Conservation (phyloP, 2,113 vertebrate species). For the Cebus imitator region DNA sequence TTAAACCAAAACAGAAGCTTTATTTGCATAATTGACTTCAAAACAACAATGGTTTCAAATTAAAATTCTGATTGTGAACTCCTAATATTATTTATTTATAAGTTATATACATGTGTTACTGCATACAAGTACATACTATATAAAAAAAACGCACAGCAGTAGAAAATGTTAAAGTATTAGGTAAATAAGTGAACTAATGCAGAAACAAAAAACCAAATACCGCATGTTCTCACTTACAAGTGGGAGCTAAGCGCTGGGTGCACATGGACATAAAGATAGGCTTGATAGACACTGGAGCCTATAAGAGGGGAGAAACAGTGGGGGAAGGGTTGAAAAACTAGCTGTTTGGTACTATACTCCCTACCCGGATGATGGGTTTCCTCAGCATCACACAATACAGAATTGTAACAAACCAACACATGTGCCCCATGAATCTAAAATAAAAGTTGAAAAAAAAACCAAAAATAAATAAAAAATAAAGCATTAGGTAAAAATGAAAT, state of each 20-base stretch:
- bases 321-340: no score
- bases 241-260: no score
- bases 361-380: no score
- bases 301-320: no score
- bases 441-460: not conserved
- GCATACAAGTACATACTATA: not conserved
- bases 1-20: not conserved
- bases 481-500: not conserved
- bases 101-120: not conserved
- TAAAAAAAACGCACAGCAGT: not conserved
- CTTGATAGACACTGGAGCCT: no score
- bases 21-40: not conserved
- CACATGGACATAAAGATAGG: no score
- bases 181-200: not conserved
- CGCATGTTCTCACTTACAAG: no score
- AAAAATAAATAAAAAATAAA: not conserved
- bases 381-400: no score
- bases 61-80: conserved; percentile 28
- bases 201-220: no score
- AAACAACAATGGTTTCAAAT: conserved; percentile 6
- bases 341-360: no score
- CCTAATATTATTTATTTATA: not conserved
- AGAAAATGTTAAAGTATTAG: not conserved
- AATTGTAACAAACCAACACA: no score
- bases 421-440: no score